A percentile compares a stretch with the other conserved stretches of the same genome.
Conservation (phyloP, 2,113 vertebrate genomes). For the Gallinago media region DNA sequence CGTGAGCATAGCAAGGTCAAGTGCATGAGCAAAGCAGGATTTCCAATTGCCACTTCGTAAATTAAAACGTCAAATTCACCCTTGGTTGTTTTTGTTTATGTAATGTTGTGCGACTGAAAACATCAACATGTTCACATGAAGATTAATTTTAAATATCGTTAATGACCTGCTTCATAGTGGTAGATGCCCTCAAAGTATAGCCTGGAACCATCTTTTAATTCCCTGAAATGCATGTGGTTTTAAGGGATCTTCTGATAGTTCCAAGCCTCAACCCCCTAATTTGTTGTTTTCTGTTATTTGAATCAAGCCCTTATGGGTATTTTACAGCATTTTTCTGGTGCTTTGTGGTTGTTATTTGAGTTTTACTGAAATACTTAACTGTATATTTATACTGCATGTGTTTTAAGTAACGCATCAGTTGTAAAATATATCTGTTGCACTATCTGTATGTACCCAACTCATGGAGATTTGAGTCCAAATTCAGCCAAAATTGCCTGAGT, state of each 20-base stretch:
- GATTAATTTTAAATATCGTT: background rate
- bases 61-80: background rate
- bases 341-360: background rate
- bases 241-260: background rate
- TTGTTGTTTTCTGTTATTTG: background rate
- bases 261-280: background rate
- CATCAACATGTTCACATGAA: background rate
- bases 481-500: background rate
- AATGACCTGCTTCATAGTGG: background rate
- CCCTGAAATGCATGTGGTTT: background rate
- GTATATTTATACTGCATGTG: background rate
- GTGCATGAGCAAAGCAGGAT: background rate
- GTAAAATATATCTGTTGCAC: background rate
- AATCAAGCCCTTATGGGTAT: background rate
- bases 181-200: background rate
- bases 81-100: background rate
- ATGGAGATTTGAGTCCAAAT: background rate
- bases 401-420: background rate
- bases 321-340: background rate
- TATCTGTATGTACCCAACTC: background rate
- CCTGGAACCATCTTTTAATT: background rate
- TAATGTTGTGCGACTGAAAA: background rate
- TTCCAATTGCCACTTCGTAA: background rate
- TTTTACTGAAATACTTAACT: background rate
- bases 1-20: background rate